These are phyloP conservation scores for Acanthurus leucopareius DNA, from an alignment of 2,797 vertebrate species.

Conservation along the genomic window DNA sequence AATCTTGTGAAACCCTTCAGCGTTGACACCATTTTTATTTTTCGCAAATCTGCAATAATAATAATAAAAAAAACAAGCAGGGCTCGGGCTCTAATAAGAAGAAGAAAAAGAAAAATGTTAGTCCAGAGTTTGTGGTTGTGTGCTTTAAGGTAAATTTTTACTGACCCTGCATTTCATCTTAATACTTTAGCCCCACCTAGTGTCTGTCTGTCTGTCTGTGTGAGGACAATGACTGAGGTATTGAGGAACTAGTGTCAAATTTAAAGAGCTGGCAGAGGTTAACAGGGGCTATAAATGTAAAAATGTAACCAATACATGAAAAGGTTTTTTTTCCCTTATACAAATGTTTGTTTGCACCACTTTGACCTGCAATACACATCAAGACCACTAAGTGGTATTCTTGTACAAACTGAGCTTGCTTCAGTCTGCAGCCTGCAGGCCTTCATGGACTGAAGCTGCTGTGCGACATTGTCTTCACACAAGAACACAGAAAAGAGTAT, in stretches of 20 bases:
- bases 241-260: neutral
- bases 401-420: slow-evolving; percentile 28
- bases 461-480: neutral
- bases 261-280: slow-evolving; percentile 10
- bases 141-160: slow-evolving; percentile 2
- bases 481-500: slow-evolving; percentile 18
- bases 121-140: neutral
- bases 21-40: neutral
- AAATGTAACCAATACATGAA: neutral
- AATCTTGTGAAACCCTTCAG: slow-evolving; percentile 7
- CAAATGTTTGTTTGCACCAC: neutral
- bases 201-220: slow-evolving; percentile 41
- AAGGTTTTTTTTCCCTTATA: neutral
- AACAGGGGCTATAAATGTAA: neutral
- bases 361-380: slow-evolving; percentile 33
- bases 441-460: slow-evolving; percentile 12
- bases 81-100: too few species aligned
- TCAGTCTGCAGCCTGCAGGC: neutral
- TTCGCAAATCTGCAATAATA: neutral
- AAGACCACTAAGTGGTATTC: slow-evolving; percentile 51
- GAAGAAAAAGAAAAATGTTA: neutral
- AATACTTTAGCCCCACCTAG: slow-evolving; percentile 77
- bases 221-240: neutral
- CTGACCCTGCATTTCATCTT: slow-evolving; percentile 32
- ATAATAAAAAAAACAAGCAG: neutral